Base-by-base conservation (phyloP, 2,888 invertebrate genomes). In the Oligia latruncula region DNA sequence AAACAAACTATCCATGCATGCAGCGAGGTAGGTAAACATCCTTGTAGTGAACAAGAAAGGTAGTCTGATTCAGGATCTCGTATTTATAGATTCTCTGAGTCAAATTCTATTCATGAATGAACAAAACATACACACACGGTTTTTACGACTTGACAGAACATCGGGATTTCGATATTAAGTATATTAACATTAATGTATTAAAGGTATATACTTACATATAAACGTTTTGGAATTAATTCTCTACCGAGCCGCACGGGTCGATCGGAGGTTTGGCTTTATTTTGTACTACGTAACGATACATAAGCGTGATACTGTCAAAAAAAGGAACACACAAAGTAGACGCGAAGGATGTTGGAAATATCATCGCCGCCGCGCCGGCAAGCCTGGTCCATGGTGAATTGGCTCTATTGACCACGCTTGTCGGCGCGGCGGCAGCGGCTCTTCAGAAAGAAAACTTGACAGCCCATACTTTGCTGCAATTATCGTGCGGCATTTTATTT, bases 1-100 rank as follows among this genome's bases (percentile, higher is more conserved):
- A 65, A n/a, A 68, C 77, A 52, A 46, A 70, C 62, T 81, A 29
- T 35, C 11, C 64, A 78, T 65, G 15, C 17, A 81, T 70, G 58
- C 73, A 46, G 66, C 29, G 43, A 65, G 35, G 5, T 49, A 6
- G 13, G 58, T 64, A 76, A 82, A 84, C 84, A 86, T 87, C 78
- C 78, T 78, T 0, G 43, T 29, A 60, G 13, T 68, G 9, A 71
- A 78, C 52, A 15, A 71, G 0, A 23, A 11, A 60, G 9, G 17
- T 52, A 17, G 9, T 49, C n/a, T n/a, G 13, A 29, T 82, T 74
- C 62, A 82, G 62, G 71, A 79, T 77, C 71, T 67, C 23, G 35
- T 20, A 58, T 64, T 20, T 79, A 64, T 64, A 73, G 58, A 66
- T 52, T 17, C 8, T n/a, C 43, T 46, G 74, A 60, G 46, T 71